phyloP scores from a whole-genome alignment of 2,113 vertebrate species.

The Edolisoma coerulescens region DNA sequence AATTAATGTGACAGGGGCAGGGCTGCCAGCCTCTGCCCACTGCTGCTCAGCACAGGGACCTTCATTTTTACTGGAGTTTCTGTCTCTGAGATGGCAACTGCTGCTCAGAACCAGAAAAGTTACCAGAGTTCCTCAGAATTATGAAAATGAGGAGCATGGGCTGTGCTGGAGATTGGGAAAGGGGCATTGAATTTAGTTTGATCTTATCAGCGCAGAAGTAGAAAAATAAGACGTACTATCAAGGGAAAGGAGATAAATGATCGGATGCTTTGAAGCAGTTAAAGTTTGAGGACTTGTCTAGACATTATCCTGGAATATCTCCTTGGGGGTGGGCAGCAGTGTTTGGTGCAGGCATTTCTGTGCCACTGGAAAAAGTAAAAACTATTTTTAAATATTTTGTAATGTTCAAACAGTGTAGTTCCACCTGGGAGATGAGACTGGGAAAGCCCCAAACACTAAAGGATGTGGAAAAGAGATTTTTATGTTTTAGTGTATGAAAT shows the following conservation, averaged over 20 bases:
- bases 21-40: background rate
- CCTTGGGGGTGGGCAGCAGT: background rate
- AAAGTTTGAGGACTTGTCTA: background rate
- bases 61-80: rapidly evolving
- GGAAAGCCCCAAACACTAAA: background rate
- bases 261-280: background rate
- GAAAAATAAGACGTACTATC: background rate
- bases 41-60: background rate
- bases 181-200: background rate
- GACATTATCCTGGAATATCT: background rate
- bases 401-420: rapidly evolving
- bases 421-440: background rate
- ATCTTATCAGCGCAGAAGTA: background rate
- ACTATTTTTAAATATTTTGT: background rate
- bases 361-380: background rate
- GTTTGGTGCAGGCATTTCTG: background rate
- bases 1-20: background rate
- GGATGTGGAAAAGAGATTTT: background rate
- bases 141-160: background rate
- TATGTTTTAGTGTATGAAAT: background rate
- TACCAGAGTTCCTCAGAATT: background rate
- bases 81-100: background rate
- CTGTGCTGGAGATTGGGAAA: background rate
- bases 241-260: background rate
- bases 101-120: background rate